Percentiles rank a stretch among this genome's conserved stretches.
Conservation (phyloP, 1,140 invertebrate species). For the Triops longicaudatus region DNA sequence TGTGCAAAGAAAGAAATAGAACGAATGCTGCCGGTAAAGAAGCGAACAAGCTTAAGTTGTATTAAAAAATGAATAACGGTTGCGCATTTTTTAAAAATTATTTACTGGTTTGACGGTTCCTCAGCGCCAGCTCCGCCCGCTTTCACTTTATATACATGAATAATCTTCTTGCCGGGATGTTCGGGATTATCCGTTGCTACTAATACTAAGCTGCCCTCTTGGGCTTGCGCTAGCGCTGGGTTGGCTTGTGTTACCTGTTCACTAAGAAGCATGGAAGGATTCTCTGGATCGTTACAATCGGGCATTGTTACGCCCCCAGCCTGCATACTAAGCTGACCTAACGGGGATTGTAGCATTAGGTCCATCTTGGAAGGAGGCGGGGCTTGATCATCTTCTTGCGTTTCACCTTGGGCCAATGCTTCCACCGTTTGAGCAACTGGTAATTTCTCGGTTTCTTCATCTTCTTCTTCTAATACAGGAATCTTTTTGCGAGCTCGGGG, state of each 20-base stretch:
- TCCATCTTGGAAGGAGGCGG: not conserved
- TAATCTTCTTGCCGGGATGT: conserved; percentile 5
- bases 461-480: not conserved
- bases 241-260: conserved; percentile 16
- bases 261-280: conserved; percentile 17
- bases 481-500: not conserved
- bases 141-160: conserved; percentile 20
- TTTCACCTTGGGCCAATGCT: not conserved
- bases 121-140: not conserved
- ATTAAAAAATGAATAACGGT: not conserved
- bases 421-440: not conserved
- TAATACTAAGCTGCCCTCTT: conserved; percentile 20
- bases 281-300: not conserved
- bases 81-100: not conserved
- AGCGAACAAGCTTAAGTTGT: not conserved
- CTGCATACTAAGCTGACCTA: conserved; percentile 17
- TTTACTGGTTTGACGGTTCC: not conserved
- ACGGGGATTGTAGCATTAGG: conserved; percentile 1
- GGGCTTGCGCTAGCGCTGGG: conserved; percentile 21
- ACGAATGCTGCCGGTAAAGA: no score
- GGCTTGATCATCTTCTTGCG: not conserved
- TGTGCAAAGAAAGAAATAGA: no score
- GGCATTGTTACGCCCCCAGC: conserved; percentile 14
- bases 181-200: conserved; percentile 17
- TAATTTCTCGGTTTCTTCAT: not conserved